Evolutionary conservation across 2,797 vertebrate species (phyloP).

Genomic region (Melanotaenia maccullochi): DNA sequence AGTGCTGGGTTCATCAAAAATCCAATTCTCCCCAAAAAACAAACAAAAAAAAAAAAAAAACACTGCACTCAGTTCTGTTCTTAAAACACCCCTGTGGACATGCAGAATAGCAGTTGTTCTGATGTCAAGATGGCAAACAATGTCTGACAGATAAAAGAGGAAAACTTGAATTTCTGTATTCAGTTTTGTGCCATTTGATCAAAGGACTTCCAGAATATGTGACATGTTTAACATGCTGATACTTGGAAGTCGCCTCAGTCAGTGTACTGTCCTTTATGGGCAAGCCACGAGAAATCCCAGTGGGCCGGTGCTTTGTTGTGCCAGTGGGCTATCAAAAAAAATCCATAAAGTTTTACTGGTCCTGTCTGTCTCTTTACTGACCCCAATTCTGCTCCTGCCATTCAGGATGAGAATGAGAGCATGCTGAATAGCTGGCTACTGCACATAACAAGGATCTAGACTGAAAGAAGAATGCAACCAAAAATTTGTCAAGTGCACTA

Average conservation of each 20-base stretch:
- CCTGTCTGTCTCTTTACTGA: constrained; percentile 5
- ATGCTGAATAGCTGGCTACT: background rate
- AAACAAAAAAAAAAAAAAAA: background rate
- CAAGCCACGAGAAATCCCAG: background rate
- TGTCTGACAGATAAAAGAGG: background rate
- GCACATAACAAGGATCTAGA: background rate
- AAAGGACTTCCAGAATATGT: background rate
- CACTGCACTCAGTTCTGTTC: background rate
- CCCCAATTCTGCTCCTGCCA: background rate
- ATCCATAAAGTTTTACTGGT: constrained; percentile 20
- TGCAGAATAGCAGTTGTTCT: background rate
- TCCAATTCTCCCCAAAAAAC: background rate
- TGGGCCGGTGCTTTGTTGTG: background rate
- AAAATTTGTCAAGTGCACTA: no score
- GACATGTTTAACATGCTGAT: background rate
- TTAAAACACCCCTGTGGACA: background rate
- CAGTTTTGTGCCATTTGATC: background rate
- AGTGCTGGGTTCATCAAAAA: background rate
- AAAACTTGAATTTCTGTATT: background rate
- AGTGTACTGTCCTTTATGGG: background rate
- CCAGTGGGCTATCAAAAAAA: constrained; percentile 7
- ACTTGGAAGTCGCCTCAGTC: background rate
- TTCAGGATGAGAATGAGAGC: background rate
- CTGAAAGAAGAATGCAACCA: no score
- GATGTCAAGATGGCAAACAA: background rate